These are phyloP conservation scores for Lutjanus argentimaculatus DNA, from an alignment of 2,797 vertebrate genomes.

Conservation along the genomic window DNA sequence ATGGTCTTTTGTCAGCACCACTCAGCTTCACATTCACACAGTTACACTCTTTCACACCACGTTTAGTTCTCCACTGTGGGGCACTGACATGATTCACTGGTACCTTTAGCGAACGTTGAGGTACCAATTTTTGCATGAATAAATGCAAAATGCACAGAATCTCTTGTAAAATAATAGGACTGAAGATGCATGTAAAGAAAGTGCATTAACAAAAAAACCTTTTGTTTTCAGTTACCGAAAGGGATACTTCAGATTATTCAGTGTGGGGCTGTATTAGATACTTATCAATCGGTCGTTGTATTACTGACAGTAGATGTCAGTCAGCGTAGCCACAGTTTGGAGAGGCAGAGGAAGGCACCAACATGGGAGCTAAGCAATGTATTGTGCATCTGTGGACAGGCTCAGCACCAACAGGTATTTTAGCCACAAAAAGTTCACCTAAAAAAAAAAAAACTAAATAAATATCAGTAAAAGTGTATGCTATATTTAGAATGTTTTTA, in stretches of 20 bases:
- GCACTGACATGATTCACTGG: background rate
- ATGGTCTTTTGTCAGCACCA: constrained; percentile 61
- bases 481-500: too few relatives aligned
- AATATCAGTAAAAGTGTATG: too few relatives aligned
- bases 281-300: too few relatives aligned
- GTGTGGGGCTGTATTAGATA: too few relatives aligned
- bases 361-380: too few relatives aligned
- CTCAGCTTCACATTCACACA: constrained; percentile 56
- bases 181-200: constrained; percentile 1
- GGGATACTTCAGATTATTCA: background rate
- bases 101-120: background rate
- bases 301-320: too few relatives aligned
- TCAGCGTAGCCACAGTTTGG: too few relatives aligned
- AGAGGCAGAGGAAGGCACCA: too few relatives aligned
- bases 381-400: too few relatives aligned
- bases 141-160: background rate
- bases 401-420: too few relatives aligned
- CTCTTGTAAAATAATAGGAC: background rate
- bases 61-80: background rate
- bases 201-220: background rate
- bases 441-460: too few relatives aligned
- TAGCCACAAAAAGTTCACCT: too few relatives aligned
- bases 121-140: background rate
- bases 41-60: constrained; percentile 29
- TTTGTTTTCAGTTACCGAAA: background rate